Base-by-base conservation (phyloP, 2,888 invertebrate species). In the Sphecodes monilicornis region DNA sequence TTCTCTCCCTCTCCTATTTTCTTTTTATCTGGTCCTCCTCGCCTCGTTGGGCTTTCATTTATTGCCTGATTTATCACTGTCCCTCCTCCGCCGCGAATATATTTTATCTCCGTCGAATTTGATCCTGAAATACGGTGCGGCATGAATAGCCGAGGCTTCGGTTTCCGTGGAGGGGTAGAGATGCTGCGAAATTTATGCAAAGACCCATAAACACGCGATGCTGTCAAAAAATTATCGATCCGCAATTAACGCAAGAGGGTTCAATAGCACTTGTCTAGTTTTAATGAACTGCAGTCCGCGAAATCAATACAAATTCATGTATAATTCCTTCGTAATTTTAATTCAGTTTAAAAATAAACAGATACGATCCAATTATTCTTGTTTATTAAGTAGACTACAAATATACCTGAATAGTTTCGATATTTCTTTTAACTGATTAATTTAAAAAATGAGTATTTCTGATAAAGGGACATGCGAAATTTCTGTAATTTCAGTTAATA, bases 51-150 rank as follows among this genome's bases (percentile, higher is more conserved):
- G 87, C 80, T 82, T 82, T 88, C 89, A 84, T 86, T 89, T 89
- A 89, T 89, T 89, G 86, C 82, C 89, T 89, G 89, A 89, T 89
- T 89, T 89, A 89, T 89, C 81, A 85, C 75, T 73, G 74, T 78
- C 78, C 75, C 73, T 80, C 76, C 86, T 46, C 77, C 50, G 43
- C 76, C 54, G 69, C 82, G 86, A 87, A 87, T 89, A 89, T 89
- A 89, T 89, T 89, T 89, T 86, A 78, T 86, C 86, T 85, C 87
- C 82, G 85, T 84, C 85, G 87, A 84, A 89, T 87, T 89, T 89
- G 89, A 89, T 89, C 85, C 87, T 89, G 87, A 89, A 89, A 89
- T 89, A 89, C 89, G 80, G 71, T 64, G 74, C 32, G 46, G 78
- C 76, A 18, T 41, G 76, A 69, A 64, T 54, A n/a, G 74, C n/a